Evolutionary conservation across 2,797 vertebrate species (phyloP).

Genomic region (Poecilia wingei): DNA sequence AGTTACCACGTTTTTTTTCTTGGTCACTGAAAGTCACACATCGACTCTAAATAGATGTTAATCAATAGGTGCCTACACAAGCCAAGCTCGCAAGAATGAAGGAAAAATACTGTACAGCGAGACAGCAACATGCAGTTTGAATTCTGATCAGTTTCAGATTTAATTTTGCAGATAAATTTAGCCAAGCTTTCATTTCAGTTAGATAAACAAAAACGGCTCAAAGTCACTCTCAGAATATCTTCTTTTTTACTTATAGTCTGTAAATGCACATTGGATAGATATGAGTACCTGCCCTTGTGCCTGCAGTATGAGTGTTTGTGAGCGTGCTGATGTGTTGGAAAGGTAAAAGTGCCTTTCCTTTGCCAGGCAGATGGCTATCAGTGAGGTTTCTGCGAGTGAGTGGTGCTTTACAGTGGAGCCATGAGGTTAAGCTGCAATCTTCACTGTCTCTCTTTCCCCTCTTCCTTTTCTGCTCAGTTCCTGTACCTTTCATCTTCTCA

Average conservation of each 20-base stretch:
- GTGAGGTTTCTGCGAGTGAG: conserved; percentile 65
- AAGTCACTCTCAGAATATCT: conserved; percentile 37
- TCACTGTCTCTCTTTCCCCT: conserved; percentile 60
- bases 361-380: conserved; percentile 75
- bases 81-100: conserved; percentile 26
- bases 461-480: conserved; percentile 56
- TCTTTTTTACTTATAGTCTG: conserved; percentile 33
- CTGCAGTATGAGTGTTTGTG: conserved; percentile 46
- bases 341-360: conserved; percentile 59
- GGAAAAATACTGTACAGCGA: conserved; percentile 13
- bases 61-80: conserved; percentile 20
- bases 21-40: conserved; percentile 30
- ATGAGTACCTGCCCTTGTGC: conserved; percentile 35
- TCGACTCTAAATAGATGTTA: conserved; percentile 46
- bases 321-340: conserved; percentile 54
- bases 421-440: conserved; percentile 76
- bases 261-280: conserved; percentile 29
- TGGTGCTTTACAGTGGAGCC: conserved; percentile 67
- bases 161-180: conserved; percentile 27
- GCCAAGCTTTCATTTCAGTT: conserved; percentile 30
- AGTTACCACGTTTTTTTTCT: conserved; percentile 40
- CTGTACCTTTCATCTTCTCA: conserved; percentile 65
- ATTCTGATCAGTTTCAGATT: conserved; percentile 29
- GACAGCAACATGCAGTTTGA: background rate
- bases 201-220: conserved; percentile 22